These are phyloP conservation scores for Motacilla alba DNA, from an alignment of 2,113 vertebrate genomes.

Conservation along the genomic window DNA sequence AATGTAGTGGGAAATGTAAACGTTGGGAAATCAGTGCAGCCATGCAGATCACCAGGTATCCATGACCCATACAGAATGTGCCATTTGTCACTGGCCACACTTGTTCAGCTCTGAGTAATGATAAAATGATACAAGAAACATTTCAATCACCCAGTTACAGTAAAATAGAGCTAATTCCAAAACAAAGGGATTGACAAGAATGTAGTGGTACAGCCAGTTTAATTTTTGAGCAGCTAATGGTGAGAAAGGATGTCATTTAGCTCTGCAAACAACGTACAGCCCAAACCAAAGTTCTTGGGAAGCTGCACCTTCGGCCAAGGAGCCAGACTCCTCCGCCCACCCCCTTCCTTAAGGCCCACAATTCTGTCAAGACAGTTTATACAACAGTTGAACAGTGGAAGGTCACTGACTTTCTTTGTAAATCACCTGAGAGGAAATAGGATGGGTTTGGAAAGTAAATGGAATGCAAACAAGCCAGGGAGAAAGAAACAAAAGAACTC, in stretches of 20 bases:
- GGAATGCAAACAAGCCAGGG: background rate
- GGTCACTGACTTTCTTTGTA: background rate
- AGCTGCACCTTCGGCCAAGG: background rate
- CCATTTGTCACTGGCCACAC: background rate
- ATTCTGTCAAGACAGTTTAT: background rate
- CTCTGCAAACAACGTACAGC: background rate
- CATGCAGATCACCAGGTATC: background rate
- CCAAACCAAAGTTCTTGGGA: background rate
- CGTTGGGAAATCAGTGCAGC: background rate
- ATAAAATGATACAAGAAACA: background rate
- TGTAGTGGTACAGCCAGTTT: background rate
- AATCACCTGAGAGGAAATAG: background rate
- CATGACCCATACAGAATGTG: background rate
- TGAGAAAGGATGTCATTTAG: background rate
- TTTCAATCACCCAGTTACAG: background rate
- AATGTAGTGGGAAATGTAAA: background rate
- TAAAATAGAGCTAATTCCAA: background rate
- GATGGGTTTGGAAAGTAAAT: background rate
- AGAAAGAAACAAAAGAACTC: background rate
- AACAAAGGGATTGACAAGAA: background rate
- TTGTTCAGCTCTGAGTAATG: background rate
- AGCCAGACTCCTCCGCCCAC: background rate
- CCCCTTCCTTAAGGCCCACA: background rate
- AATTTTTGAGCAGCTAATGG: background rate
- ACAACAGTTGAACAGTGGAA: background rate